These are phyloP conservation scores for Rhinogobio ventralis DNA, from an alignment of 2,797 vertebrate genomes.

Conservation along the genomic window DNA sequence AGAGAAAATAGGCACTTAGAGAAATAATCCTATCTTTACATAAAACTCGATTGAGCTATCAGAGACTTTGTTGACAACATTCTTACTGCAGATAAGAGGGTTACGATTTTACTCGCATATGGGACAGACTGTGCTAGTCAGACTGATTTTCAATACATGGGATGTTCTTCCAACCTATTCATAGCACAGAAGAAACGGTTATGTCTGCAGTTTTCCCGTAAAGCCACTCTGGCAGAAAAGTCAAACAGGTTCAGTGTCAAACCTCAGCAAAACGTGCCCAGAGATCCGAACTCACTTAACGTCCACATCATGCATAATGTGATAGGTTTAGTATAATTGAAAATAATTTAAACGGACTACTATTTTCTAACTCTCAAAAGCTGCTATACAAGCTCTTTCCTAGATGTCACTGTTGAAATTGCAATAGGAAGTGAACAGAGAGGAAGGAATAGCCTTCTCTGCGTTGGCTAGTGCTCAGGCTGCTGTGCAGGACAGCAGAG, in stretches of 20 bases:
- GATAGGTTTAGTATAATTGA: conserved; percentile 2
- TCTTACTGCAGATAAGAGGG: conserved; percentile 65
- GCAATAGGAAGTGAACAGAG: conserved; percentile 6
- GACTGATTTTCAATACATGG: conserved; percentile 46
- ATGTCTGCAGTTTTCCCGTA: conserved; percentile 45
- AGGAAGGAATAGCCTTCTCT: conserved; percentile 48
- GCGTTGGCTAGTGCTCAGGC: conserved; percentile 48
- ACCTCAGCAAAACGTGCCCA: not conserved
- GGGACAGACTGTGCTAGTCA: conserved; percentile 37
- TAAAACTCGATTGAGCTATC: conserved; percentile 62
- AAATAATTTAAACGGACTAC: conserved; percentile 15
- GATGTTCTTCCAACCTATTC: conserved; percentile 25
- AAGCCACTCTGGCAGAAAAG: conserved; percentile 50
- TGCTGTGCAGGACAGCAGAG: conserved; percentile 65
- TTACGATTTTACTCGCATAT: conserved; percentile 61
- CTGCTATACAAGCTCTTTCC: not conserved
- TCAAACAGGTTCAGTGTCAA: conserved; percentile 48
- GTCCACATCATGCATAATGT: conserved; percentile 16
- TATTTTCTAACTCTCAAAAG: conserved; percentile 6
- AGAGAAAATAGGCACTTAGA: conserved; percentile 19
- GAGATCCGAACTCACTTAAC: conserved; percentile 31
- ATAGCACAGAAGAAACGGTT: conserved; percentile 39
- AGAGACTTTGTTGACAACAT: conserved; percentile 65
- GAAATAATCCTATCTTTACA: conserved; percentile 60
- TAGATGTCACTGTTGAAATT: not conserved